A percentile compares a stretch with the other conserved stretches of the same genome.
These are phyloP conservation scores for Pseudomyrmex gracilis DNA, from an alignment of 1,140 invertebrate genomes.

Conservation along the genomic window DNA sequence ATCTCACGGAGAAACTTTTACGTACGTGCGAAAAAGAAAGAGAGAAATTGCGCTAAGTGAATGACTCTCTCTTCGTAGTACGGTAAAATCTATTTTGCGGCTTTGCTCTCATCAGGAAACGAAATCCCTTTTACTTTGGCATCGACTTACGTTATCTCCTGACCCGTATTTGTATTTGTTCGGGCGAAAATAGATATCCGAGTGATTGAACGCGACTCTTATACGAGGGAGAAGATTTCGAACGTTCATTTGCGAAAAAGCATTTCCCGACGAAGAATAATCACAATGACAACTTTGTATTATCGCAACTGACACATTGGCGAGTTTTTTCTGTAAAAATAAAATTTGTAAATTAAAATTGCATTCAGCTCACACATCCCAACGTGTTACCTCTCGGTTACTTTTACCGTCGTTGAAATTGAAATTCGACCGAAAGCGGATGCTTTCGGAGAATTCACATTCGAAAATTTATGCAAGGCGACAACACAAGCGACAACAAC, in stretches of 20 bases:
- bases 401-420: constrained; percentile 14
- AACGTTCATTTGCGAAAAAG: no score
- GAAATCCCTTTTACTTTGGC: not conserved
- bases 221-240: not conserved
- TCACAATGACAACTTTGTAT: no score
- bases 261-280: no score
- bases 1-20: constrained; percentile 24
- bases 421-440: not conserved
- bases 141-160: not conserved
- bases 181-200: not conserved
- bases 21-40: not conserved
- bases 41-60: constrained; percentile 15
- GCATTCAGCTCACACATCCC: not conserved
- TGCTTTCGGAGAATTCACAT: constrained; percentile 17
- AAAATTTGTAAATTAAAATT: constrained; percentile 18
- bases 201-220: not conserved
- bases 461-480: constrained; percentile 24
- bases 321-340: no score
- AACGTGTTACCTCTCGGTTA: not conserved
- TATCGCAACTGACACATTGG: not conserved
- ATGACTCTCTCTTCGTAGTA: not conserved
- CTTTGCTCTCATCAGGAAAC: not conserved
- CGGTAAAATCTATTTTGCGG: not conserved
- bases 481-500: no score
- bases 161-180: not conserved